phyloP scores from a whole-genome alignment of 1,140 invertebrate genomes.

The Medauroidea extradentata region DNA sequence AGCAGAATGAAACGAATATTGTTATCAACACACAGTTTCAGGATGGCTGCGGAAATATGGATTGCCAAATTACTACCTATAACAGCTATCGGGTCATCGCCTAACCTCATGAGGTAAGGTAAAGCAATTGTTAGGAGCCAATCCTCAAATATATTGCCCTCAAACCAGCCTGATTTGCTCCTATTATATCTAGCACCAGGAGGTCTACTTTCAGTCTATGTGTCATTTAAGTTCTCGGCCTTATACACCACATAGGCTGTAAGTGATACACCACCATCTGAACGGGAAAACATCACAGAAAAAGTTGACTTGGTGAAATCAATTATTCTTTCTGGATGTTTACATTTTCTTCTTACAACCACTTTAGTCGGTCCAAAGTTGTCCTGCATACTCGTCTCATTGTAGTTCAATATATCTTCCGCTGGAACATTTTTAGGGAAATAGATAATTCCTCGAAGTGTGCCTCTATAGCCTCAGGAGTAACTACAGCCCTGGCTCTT shows the following conservation, averaged over 20 bases:
- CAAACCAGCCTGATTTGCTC: constrained; percentile 37
- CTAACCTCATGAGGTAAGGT: background rate
- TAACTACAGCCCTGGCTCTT: too few species aligned
- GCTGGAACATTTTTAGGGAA: too few species aligned
- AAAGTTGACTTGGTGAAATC: too few species aligned
- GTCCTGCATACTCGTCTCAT: too few species aligned
- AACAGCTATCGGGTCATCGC: too few species aligned
- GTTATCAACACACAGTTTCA: too few species aligned
- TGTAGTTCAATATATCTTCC: too few species aligned
- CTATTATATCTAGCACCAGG: constrained; percentile 28
- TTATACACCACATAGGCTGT: constrained; percentile 40
- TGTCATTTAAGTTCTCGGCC: constrained; percentile 27
- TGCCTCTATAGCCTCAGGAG: too few species aligned
- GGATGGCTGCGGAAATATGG: too few species aligned
- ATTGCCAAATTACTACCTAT: too few species aligned
- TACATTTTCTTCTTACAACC: constrained; percentile 30
- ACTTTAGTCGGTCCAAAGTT: constrained; percentile 38
- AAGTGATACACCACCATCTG: constrained; percentile 27
- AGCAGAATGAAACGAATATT: too few species aligned
- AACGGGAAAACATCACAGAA: constrained; percentile 35
- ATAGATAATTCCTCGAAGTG: too few species aligned
- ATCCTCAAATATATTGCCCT: constrained; percentile 29
- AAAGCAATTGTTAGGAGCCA: constrained; percentile 17
- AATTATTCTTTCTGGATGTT: constrained; percentile 37
- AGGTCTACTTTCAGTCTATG: constrained; percentile 34